These are phyloP conservation scores for Lepeophtheirus nordmannii DNA, from an alignment of 2,888 invertebrate species.

Conservation along the genomic window DNA sequence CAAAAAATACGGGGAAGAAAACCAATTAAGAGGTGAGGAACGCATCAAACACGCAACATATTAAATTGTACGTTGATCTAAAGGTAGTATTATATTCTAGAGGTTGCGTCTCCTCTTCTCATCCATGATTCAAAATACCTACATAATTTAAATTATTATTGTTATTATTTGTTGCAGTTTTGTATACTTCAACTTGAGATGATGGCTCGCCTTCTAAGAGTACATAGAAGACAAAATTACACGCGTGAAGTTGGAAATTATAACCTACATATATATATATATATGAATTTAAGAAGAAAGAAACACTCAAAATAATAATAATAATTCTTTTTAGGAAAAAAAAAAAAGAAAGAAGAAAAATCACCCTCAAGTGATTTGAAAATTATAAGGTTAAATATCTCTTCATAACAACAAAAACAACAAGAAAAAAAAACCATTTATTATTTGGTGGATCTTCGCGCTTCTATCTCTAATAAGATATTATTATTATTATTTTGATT, in stretches of 20 bases:
- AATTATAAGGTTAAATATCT: slow-evolving; percentile 7
- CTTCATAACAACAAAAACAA: not conserved
- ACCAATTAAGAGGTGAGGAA: too few species aligned
- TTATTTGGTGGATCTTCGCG: slow-evolving; percentile 1
- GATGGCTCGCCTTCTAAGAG: not conserved
- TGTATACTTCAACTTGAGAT: not conserved
- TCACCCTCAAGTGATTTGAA: slow-evolving; percentile 8
- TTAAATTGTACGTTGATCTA: too few species aligned
- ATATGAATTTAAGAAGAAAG: not conserved
- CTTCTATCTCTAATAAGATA: slow-evolving; percentile 6
- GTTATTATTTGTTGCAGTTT: too few species aligned
- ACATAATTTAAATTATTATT: too few species aligned
- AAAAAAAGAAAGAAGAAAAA: not conserved
- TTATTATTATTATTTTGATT: not conserved
- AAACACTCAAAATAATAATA: not conserved
- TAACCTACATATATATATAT: not conserved
- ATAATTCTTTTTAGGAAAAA: not conserved
- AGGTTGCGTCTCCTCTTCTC: too few species aligned
- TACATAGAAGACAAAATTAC: not conserved
- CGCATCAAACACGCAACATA: too few species aligned
- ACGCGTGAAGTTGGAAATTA: not conserved
- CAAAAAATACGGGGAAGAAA: too few species aligned
- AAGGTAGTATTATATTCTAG: too few species aligned
- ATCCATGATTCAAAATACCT: too few species aligned
- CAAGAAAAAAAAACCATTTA: not conserved